These are phyloP conservation scores for Aradophagus sp. DNA, from an alignment of 1,140 invertebrate species.

Conservation along the genomic window DNA sequence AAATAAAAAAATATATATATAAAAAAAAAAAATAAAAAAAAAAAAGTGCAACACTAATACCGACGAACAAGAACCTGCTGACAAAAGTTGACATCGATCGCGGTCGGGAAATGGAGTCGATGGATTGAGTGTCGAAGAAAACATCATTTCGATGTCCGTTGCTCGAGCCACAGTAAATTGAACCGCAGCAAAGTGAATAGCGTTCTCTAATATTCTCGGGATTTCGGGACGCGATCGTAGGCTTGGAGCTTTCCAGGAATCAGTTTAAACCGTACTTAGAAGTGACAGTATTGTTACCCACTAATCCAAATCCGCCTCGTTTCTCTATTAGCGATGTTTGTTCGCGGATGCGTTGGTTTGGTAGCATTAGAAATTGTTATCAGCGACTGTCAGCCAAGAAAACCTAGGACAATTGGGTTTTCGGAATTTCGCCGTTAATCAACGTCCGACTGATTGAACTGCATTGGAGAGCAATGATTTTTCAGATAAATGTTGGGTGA, in stretches of 20 bases:
- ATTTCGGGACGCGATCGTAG: conserved; percentile 58
- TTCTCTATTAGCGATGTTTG: conserved; percentile 62
- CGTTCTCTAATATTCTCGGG: conserved; percentile 49
- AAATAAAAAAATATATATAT: too few relatives aligned
- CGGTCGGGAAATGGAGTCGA: conserved; percentile 17
- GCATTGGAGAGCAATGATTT: too few relatives aligned
- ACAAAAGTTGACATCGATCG: conserved; percentile 39
- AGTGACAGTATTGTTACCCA: conserved; percentile 67
- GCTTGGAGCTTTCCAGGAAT: conserved; percentile 63
- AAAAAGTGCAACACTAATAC: too few relatives aligned
- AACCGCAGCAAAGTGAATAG: conserved; percentile 46
- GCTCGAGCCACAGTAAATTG: conserved; percentile 35
- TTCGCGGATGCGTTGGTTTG: conserved; percentile 60
- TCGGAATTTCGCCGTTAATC: too few relatives aligned
- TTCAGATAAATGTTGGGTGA: too few relatives aligned
- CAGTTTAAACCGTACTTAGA: conserved; percentile 67
- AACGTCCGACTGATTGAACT: too few relatives aligned
- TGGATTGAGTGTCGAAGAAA: conserved; percentile 46
- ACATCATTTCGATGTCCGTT: conserved; percentile 33
- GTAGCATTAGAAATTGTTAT: conserved; percentile 32
- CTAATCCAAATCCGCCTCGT: conserved; percentile 65
- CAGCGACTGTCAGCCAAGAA: conserved; percentile 15
- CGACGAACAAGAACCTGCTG: not conserved
- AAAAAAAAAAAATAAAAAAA: too few relatives aligned
- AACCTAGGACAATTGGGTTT: too few relatives aligned